A percentile compares a stretch with the other conserved stretches of the same genome.
Evolutionary conservation across 2,888 invertebrate genomes (phyloP).

Genomic region (Julus scandinavius): DNA sequence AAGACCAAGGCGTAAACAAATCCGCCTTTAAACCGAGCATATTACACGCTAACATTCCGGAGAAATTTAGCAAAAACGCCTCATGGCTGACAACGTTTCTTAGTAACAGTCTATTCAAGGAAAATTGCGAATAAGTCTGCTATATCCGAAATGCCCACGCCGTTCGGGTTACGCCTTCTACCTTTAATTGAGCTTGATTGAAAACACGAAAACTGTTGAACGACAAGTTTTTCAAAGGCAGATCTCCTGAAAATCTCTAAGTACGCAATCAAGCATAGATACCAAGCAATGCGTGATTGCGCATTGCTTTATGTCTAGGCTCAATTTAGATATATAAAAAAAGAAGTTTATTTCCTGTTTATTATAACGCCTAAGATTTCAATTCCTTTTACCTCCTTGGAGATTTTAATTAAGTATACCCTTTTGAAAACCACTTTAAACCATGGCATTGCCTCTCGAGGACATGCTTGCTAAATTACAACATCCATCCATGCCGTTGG

Average conservation of each 20-base stretch:
- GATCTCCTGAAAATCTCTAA: not conserved
- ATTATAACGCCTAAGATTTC: not conserved
- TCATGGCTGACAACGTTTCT: not conserved
- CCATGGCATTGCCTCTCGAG: too few species aligned
- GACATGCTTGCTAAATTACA: too few species aligned
- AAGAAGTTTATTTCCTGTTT: not conserved
- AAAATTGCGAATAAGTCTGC: not conserved
- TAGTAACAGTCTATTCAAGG: not conserved
- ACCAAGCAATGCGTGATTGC: not conserved
- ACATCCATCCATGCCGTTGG: too few species aligned
- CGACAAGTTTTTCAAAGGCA: not conserved
- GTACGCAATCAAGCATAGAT: not conserved
- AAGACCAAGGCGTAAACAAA: not conserved
- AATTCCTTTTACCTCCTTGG: too few species aligned
- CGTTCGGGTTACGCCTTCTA: not conserved
- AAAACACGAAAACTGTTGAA: not conserved
- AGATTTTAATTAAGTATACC: too few species aligned
- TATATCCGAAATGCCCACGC: not conserved
- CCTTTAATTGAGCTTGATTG: not conserved
- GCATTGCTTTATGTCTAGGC: not conserved
- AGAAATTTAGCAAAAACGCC: conserved; percentile 5
- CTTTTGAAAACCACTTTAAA: too few species aligned
- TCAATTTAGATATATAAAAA: not conserved
- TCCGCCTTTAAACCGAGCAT: not conserved
- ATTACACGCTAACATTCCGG: not conserved